Conservation (phyloP, 2,888 invertebrate genomes). For the Ornithoptera alexandrae region DNA sequence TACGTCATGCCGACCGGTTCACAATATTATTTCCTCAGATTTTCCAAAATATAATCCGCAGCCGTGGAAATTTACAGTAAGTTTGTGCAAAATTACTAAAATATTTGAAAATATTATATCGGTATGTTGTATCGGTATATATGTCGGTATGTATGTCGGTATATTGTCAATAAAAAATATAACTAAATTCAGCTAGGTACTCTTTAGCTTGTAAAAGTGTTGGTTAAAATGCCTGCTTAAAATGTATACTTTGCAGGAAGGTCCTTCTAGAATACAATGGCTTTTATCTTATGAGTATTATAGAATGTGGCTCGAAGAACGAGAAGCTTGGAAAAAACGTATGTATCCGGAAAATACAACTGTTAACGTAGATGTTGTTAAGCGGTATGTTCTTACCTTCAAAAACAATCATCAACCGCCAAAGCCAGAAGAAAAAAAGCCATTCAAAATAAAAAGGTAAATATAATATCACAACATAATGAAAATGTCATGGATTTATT, state of each 20-base stretch:
- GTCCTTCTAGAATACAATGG: conserved; percentile 65
- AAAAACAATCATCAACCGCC: conserved; percentile 64
- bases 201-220: not conserved
- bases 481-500: not conserved
- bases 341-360: conserved; percentile 74
- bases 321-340: conserved; percentile 74
- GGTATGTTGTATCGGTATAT: too few relatives aligned
- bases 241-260: conserved; percentile 51
- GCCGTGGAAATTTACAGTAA: conserved; percentile 79
- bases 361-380: conserved; percentile 68
- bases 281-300: conserved; percentile 79
- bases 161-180: too few relatives aligned
- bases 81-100: conserved; percentile 19
- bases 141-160: too few relatives aligned
- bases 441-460: conserved; percentile 73
- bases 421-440: conserved; percentile 71
- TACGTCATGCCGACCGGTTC: conserved; percentile 62
- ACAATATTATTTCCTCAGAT: conserved; percentile 80
- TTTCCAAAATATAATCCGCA: conserved; percentile 72
- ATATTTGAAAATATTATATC: not conserved
- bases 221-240: not conserved
- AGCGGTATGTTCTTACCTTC: conserved; percentile 69
- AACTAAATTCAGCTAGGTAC: not conserved
- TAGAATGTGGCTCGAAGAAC: conserved; percentile 80
- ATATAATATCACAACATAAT: conserved; percentile 30